These are phyloP conservation scores for Parauchenoglanis punctatus DNA, from an alignment of 2,797 vertebrate genomes.

Conservation along the genomic window DNA sequence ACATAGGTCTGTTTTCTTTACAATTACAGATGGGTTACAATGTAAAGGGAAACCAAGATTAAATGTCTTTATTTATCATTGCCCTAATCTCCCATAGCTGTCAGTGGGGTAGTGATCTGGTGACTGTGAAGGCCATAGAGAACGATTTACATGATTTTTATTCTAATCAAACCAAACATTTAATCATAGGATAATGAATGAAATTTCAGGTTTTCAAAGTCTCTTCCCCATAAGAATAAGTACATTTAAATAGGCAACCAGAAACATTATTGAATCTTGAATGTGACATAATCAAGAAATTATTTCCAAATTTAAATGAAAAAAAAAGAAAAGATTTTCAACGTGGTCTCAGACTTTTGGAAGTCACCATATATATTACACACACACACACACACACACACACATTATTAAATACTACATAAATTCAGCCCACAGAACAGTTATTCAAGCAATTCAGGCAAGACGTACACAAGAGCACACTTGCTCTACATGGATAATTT, in stretches of 20 bases:
- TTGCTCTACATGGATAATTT: neutral
- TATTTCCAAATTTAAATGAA: too few relatives aligned
- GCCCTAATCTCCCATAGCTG: neutral
- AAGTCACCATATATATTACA: too few relatives aligned
- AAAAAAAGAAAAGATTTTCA: too few relatives aligned
- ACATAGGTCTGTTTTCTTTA: neutral
- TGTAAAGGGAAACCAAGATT: neutral
- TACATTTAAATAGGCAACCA: neutral
- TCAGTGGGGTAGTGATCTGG: neutral
- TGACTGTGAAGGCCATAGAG: neutral
- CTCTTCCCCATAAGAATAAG: neutral
- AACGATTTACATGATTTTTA: neutral
- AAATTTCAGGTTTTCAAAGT: too few relatives aligned
- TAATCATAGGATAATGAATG: constrained; percentile 1
- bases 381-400: too few relatives aligned
- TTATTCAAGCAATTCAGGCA: neutral
- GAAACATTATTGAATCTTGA: neutral
- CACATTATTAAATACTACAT: neutral
- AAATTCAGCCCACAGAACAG: neutral
- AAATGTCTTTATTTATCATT: neutral
- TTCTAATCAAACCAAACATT: neutral
- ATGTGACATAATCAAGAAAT: neutral
- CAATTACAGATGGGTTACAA: neutral
- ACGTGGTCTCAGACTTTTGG: too few relatives aligned
- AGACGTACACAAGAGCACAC: neutral